Conservation (phyloP, 2,797 vertebrate species). For the Hypotaenidia okinawae region DNA sequence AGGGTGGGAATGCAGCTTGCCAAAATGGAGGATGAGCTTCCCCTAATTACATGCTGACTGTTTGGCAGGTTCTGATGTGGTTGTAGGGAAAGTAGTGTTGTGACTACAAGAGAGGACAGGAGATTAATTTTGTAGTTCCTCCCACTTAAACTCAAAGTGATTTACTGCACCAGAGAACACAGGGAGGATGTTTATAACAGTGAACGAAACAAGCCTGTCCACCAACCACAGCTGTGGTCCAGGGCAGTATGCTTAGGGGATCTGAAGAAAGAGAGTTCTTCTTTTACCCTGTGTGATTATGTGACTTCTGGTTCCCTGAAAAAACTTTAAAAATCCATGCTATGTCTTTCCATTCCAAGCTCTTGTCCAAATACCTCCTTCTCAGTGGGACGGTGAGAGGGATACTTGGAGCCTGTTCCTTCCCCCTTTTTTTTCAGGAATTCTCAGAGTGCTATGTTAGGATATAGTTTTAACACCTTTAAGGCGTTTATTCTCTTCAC, state of each 20-base stretch:
- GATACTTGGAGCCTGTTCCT: neutral
- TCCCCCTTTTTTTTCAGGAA: neutral
- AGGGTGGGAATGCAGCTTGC: neutral
- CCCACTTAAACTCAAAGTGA: neutral
- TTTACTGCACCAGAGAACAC: constrained; percentile 6
- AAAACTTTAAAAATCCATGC: neutral
- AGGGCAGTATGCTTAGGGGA: neutral
- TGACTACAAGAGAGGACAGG: neutral
- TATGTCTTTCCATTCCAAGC: neutral
- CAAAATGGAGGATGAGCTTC: neutral
- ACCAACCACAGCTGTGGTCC: neutral
- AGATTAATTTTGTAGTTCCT: constrained; percentile 23
- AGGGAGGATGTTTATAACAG: constrained; percentile 19
- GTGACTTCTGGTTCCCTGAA: neutral
- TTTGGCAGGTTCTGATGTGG: constrained; percentile 20
- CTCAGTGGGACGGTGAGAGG: neutral
- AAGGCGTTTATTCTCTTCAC: neutral
- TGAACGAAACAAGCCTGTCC: neutral
- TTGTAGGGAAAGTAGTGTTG: neutral
- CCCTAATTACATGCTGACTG: neutral
- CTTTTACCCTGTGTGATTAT: neutral
- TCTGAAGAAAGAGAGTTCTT: neutral
- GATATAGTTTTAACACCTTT: neutral
- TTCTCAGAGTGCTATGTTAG: neutral
- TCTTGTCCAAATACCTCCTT: neutral